These are phyloP conservation scores for Garra rufa DNA, from an alignment of 2,113 vertebrate genomes.

Conservation along the genomic window DNA sequence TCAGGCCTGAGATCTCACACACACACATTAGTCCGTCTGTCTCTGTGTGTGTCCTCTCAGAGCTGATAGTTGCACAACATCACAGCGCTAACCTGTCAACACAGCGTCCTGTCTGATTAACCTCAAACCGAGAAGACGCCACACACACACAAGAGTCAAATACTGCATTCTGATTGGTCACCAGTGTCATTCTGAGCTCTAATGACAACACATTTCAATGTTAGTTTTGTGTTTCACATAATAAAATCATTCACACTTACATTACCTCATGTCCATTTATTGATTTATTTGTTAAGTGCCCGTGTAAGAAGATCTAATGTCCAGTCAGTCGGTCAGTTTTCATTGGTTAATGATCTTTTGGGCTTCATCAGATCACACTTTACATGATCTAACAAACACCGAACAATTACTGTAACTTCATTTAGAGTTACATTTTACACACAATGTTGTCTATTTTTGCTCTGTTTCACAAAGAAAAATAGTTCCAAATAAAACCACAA, in stretches of 20 bases:
- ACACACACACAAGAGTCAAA: background rate
- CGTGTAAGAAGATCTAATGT: background rate
- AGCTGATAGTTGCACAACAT: background rate
- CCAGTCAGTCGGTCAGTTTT: background rate
- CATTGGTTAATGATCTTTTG: background rate
- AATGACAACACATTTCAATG: background rate
- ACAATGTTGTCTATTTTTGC: no score
- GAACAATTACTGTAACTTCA: background rate
- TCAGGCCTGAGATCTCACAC: constrained; percentile 31
- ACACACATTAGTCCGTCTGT: background rate
- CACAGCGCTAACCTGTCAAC: background rate
- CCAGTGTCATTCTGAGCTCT: background rate
- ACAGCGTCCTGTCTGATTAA: background rate
- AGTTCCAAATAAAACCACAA: background rate
- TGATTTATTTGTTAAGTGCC: background rate
- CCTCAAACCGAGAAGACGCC: background rate
- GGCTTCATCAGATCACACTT: background rate
- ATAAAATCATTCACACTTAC: background rate
- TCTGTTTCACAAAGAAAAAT: background rate
- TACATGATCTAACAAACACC: background rate
- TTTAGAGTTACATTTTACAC: background rate
- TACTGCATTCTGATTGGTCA: no score
- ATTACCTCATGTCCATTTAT: background rate
- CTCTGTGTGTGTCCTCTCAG: background rate
- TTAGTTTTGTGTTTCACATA: background rate